Percentiles rank a stretch among this genome's conserved stretches.
Conservation (phyloP, 1,140 invertebrate species). For the Pseudobourletiella spinata region DNA sequence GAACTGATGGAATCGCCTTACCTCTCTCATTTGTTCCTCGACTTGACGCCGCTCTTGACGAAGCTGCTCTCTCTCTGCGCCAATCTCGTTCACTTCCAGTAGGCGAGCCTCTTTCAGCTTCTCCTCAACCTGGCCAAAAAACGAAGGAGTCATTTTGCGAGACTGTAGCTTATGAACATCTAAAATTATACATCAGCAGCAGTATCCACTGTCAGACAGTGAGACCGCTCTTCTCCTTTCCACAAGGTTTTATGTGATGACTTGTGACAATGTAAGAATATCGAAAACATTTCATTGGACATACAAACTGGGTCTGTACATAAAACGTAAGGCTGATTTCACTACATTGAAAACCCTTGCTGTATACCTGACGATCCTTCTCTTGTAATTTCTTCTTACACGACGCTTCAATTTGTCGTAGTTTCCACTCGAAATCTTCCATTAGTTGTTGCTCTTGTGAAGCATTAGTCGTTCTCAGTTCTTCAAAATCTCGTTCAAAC, state of each 20-base stretch:
- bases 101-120: constrained; percentile 42
- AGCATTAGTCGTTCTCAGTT: constrained; percentile 48
- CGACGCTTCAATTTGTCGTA: constrained; percentile 52
- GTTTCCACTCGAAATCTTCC: constrained; percentile 60
- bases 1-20: constrained; percentile 15
- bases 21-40: constrained; percentile 30
- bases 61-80: constrained; percentile 37
- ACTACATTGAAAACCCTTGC: too few relatives aligned
- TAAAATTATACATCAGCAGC: too few relatives aligned
- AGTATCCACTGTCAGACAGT: too few relatives aligned
- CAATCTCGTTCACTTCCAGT: constrained; percentile 37
- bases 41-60: constrained; percentile 10
- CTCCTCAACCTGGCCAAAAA: constrained; percentile 39
- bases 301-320: too few relatives aligned
- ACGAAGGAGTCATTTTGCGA: too few relatives aligned
- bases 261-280: too few relatives aligned
- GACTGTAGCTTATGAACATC: too few relatives aligned
- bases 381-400: constrained; percentile 54
- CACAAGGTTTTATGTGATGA: too few relatives aligned
- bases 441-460: constrained; percentile 53
- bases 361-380: constrained; percentile 44
- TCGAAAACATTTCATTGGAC: too few relatives aligned
- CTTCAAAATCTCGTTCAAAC: constrained; percentile 55
- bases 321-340: too few relatives aligned
- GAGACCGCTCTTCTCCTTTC: too few relatives aligned